A percentile compares a stretch with the other conserved stretches of the same genome.
Conservation (phyloP, 92 coral and sea anemone genomes). For the Virgularia gustaviana region DNA sequence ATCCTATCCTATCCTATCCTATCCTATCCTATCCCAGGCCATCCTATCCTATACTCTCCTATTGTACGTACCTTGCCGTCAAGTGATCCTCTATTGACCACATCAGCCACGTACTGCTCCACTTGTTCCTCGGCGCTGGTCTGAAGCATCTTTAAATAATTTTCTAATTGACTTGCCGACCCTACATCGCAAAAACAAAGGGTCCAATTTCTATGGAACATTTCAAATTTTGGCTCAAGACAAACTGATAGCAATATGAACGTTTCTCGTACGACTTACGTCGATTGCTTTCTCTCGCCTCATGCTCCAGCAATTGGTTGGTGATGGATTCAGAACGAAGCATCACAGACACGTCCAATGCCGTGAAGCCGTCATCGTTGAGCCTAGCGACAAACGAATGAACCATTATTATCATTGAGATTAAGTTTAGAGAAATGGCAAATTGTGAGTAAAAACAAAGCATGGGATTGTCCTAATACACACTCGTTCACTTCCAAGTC, state of each 20-base stretch:
- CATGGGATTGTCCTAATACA: background rate
- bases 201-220: background rate
- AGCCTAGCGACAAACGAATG: constrained; percentile 38
- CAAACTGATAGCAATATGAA: background rate
- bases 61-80: constrained; percentile 65
- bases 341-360: constrained; percentile 89
- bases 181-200: too few relatives aligned
- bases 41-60: background rate
- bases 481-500: constrained; percentile 86
- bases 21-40: background rate
- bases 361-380: constrained; percentile 89
- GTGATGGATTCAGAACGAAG: constrained; percentile 68
- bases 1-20: background rate
- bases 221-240: background rate
- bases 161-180: constrained; percentile 37
- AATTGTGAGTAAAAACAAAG: background rate
- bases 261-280: constrained; percentile 70
- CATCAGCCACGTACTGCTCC: constrained; percentile 82
- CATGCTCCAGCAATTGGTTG: constrained; percentile 63
- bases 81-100: constrained; percentile 60
- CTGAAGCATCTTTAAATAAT: constrained; percentile 77
- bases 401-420: background rate
- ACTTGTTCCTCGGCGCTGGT: constrained; percentile 82
- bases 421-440: background rate
- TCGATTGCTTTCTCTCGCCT: constrained; percentile 83